Evolutionary conservation across 2,113 vertebrate species (phyloP), one percentile per base, ranked within the genome.

Genomic region (Gasterosteus nipponicus): DNA sequence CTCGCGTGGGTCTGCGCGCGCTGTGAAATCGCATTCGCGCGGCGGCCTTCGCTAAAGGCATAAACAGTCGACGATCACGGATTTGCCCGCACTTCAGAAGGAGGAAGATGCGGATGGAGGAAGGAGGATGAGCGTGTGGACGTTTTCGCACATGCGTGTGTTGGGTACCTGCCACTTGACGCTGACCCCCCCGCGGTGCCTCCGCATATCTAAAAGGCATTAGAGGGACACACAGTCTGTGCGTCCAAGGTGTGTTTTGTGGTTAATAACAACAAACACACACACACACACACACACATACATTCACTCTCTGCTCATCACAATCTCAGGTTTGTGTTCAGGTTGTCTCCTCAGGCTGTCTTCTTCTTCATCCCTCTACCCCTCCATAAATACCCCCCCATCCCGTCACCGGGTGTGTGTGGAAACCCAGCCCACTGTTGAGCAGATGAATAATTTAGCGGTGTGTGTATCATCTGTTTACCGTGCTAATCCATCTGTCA

Each of bases 401-500:
- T 78, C 78, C 81, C 83, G 49, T 86, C 89, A 82, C 73, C 5
- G 57, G 11, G 67, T 77, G 79, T 84, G 84, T 87, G 89, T 86
- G 82, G 85, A 92, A 90, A 89, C 91, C 92, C 91, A 81, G 91
- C 89, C 91, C 90, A 89, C 82, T 86, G 85, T 91, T 90, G 88
- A 93, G 92, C 86, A 84, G 93, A 95, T 95, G 94, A 94, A 95
- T 95, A 94, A 95, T 95, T 95, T 94, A 95, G 92, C 89, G 89
- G 94, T 92, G 91, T 93, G 92, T 94, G 94, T 95, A 94, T 94
- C 93, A 94, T 95, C 93, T 95, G 93, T 95, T 95, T 95, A 95
- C 94, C 89, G 92, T 93, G 93, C 93, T 95, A 95, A 95, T 95
- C 94, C 94, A 95, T 95, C 94, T 95, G 94, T 95, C 94, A 95